Percentiles rank a stretch among this genome's conserved stretches.
These are phyloP conservation scores for Himalopsyche japonica DNA, from an alignment of 2,888 invertebrate genomes.

Conservation along the genomic window DNA sequence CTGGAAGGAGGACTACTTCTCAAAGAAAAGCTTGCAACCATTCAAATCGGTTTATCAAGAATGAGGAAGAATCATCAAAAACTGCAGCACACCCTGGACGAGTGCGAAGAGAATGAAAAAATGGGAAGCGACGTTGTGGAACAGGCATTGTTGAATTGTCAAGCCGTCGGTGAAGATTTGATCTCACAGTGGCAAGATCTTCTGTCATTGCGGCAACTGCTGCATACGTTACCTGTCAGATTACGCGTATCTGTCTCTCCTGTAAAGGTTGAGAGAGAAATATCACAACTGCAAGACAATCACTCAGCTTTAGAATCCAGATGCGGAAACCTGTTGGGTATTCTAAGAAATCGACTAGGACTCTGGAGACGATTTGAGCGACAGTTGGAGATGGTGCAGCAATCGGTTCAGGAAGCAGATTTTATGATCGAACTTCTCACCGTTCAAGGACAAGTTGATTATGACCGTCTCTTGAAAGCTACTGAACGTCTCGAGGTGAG, in stretches of 20 bases:
- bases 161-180: slow-evolving; percentile 70
- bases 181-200: slow-evolving; percentile 77
- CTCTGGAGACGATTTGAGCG: slow-evolving; percentile 79
- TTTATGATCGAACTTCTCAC: slow-evolving; percentile 86
- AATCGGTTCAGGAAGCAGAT: slow-evolving; percentile 82
- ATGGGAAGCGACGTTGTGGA: slow-evolving; percentile 78
- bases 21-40: slow-evolving; percentile 73
- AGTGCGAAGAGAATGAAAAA: slow-evolving; percentile 73
- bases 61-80: slow-evolving; percentile 71
- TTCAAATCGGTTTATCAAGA: slow-evolving; percentile 71
- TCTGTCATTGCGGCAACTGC: slow-evolving; percentile 71
- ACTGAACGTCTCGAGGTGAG: slow-evolving; percentile 84
- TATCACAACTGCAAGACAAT: slow-evolving; percentile 73
- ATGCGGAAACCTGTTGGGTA: slow-evolving; percentile 67
- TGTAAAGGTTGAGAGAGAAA: slow-evolving; percentile 74
- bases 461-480: slow-evolving; percentile 78
- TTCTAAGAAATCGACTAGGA: slow-evolving; percentile 67
- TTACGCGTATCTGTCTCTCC: slow-evolving; percentile 78
- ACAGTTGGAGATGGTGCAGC: slow-evolving; percentile 77
- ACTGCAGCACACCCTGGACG: slow-evolving; percentile 67
- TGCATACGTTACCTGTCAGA: slow-evolving; percentile 77
- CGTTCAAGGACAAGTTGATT: slow-evolving; percentile 83
- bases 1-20: slow-evolving; percentile 73
- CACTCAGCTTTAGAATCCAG: slow-evolving; percentile 74
- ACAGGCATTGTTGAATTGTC: slow-evolving; percentile 74